These are phyloP conservation scores for Tiliqua scincoides DNA, from an alignment of 2,113 vertebrate species.

Conservation along the genomic window DNA sequence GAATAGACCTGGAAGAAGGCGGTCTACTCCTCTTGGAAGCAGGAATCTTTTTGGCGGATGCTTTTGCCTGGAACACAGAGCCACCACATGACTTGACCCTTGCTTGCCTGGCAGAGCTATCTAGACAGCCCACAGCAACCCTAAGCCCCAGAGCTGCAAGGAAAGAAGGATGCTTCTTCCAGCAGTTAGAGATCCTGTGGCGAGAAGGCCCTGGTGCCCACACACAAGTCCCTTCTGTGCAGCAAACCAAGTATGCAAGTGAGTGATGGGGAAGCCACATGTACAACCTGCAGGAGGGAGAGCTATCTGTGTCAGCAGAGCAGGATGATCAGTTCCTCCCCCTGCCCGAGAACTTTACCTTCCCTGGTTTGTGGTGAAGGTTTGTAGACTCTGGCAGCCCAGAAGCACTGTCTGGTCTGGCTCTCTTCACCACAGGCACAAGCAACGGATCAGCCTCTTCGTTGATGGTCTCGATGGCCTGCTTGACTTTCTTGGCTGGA, in stretches of 20 bases:
- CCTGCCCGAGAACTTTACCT: conserved; percentile 52
- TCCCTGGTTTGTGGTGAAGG: conserved; percentile 41
- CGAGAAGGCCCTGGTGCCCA: too few species aligned
- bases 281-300: too few species aligned
- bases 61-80: background rate
- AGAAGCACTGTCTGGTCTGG: conserved; percentile 39
- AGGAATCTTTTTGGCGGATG: background rate
- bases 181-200: background rate
- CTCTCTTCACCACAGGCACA: conserved; percentile 50
- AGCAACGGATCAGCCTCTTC: background rate
- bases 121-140: background rate
- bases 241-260: too few species aligned
- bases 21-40: background rate
- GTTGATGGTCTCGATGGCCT: background rate
- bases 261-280: too few species aligned
- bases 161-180: background rate
- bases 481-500: background rate
- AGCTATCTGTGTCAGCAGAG: too few species aligned
- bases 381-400: conserved; percentile 46
- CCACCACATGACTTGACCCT: background rate
- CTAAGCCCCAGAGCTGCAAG: background rate
- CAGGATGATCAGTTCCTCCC: too few species aligned
- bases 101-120: background rate
- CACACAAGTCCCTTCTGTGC: too few species aligned
- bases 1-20: background rate